Percentiles rank a stretch among this genome's conserved stretches.
These are phyloP conservation scores for Thecophora atra DNA, from an alignment of 2,888 invertebrate genomes.

Conservation along the genomic window DNA sequence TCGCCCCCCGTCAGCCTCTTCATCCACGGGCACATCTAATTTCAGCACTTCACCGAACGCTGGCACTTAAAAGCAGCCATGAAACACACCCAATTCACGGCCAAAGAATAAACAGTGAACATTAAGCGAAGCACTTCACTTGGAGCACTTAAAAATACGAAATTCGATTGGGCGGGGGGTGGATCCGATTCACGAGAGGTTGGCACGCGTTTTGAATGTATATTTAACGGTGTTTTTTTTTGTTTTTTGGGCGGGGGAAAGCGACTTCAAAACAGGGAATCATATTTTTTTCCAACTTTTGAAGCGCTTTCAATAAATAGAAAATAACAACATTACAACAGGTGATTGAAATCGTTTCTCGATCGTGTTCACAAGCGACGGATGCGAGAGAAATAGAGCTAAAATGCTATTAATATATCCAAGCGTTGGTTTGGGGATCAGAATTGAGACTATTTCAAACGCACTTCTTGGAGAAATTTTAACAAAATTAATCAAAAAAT, in stretches of 20 bases:
- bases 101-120: neutral
- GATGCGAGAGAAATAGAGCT: neutral
- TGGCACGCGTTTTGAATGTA: conserved; percentile 9
- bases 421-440: no score
- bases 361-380: neutral
- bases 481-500: no score
- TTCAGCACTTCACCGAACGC: conserved; percentile 7
- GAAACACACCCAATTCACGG: conserved; percentile 18
- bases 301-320: conserved; percentile 41
- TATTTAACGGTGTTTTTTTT: no score
- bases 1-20: neutral
- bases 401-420: no score
- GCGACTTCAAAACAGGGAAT: neutral
- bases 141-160: conserved; percentile 13
- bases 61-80: conserved; percentile 8
- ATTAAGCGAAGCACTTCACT: neutral
- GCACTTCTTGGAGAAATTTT: no score
- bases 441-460: no score
- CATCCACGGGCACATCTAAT: neutral
- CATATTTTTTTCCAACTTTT: conserved; percentile 14
- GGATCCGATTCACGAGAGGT: conserved; percentile 7
- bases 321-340: conserved; percentile 44
- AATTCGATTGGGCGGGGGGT: conserved; percentile 17
- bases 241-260: neutral
- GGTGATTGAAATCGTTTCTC: conserved; percentile 37